Conservation (phyloP, 2,797 vertebrate species). For the Esox lucius region DNA sequence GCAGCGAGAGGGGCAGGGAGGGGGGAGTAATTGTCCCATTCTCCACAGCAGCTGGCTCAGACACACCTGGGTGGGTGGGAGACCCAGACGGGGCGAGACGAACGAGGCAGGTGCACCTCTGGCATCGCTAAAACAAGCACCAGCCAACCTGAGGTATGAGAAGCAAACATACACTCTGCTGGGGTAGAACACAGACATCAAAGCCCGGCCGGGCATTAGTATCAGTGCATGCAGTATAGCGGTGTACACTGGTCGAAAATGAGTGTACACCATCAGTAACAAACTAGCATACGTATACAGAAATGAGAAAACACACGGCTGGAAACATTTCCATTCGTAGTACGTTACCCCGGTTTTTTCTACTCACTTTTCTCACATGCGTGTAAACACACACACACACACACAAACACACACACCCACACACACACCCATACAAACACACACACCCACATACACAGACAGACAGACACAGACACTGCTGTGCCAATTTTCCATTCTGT, state of each 20-base stretch:
- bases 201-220: neutral
- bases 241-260: too few species aligned
- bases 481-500: constrained; percentile 49
- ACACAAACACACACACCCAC: too few species aligned
- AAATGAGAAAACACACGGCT: neutral
- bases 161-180: neutral
- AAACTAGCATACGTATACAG: too few species aligned
- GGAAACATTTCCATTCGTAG: neutral
- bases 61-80: constrained; percentile 73
- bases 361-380: neutral
- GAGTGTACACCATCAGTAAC: too few species aligned
- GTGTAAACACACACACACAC: constrained; percentile 8
- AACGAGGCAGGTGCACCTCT: constrained; percentile 20
- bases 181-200: neutral
- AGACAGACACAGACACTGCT: constrained; percentile 20
- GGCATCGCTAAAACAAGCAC: constrained; percentile 6
- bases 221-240: neutral
- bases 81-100: constrained; percentile 13
- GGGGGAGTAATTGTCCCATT: constrained; percentile 55
- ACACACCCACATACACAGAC: too few species aligned
- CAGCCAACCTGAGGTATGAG: constrained; percentile 5
- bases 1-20: constrained; percentile 27
- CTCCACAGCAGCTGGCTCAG: constrained; percentile 76
- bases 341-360: neutral
- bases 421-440: too few species aligned